Evolutionary conservation across 2,888 invertebrate genomes (phyloP), one percentile per base, ranked within the genome.

Genomic region (Erebia epiphron): DNA sequence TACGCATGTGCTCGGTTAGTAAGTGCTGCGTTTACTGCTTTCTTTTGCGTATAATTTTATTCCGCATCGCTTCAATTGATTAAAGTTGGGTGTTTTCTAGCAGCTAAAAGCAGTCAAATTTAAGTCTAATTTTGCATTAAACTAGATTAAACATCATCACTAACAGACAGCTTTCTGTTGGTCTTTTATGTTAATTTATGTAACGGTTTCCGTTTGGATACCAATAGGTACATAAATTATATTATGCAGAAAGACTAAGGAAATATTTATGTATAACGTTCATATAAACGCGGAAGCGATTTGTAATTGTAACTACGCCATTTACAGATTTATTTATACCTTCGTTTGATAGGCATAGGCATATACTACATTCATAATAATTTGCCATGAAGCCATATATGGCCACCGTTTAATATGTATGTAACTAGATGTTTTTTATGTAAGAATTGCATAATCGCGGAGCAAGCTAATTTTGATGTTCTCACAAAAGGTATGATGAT

Each of bases 181-280:
- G 16, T 16, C n/a, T n/a, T n/a, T n/a, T n/a, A n/a, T n/a, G n/a
- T n/a, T n/a, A n/a, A n/a, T n/a, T 26, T 35, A 35, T 35, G 35
- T 35, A 7, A 35, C 5, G 5, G 10, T 52, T 52, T 52, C 52
- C 52, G 52, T 9, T 52, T 52, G 16, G 52, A 16, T n/a, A 13
- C 50, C n/a, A n/a, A 9, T n/a, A 21, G 2, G 8, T n/a, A n/a
- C 21, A 21, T 7, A 26, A 56, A 2, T 14, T 26, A 14, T 35
- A 41, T 60, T 35, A 41, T 60, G 35, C 58, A 9, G n/a, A 41
- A n/a, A 41, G 41, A 58, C 35, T 58, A 58, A 41, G 58, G 7
- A 58, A 58, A n/a, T n/a, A 8, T 41, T 58, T n/a, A 41, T 58
- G 58, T 41, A 58, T 58, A 41, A 16, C n/a, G n/a, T n/a, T 41